Base-by-base conservation (phyloP, 92 coral and sea anemone species). In the Heliopora coerulea region DNA sequence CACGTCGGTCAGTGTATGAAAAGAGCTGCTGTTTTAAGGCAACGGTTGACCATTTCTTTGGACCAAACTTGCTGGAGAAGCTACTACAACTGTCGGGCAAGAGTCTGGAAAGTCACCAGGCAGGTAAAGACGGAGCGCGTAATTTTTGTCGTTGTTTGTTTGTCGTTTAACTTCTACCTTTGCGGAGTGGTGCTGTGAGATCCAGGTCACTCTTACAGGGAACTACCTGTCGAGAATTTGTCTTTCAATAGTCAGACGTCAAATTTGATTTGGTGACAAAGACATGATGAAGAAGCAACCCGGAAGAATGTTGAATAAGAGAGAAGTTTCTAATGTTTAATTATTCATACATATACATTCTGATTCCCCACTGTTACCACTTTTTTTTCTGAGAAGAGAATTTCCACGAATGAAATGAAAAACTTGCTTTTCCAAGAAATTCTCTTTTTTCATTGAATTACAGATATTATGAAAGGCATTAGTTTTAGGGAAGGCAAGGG, bases 201-300 rank as follows among this genome's bases (percentile, higher is more conserved):
- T 79, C 96, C 96, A 87, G 11, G 78, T 75, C 9, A 87, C 89
- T 28, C 78, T 74, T 3, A 7, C 58, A 26, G 56, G 62, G 29
- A 90, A 87, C n/a, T n/a, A n/a, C n/a, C n/a, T n/a, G 6, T 87
- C 88, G 24, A 91, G 80, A 19, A 91, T 1, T 12, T 48, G 26
- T 57, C 80, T 91, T 40, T 91, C 97, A 12, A 85, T 41, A 12
- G 56, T 80, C 14, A 87, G 83, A 34, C 92, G 86, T 2, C 66
- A 18, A 31, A 62, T 82, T 50, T 91, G 92, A 14, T 28, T 25
- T 0, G 54, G 28, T 19, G 91, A 81, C 88, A 89, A 91, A 52
- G 90, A 56, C 97, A 91, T 91, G 0, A 21, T 70, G 30, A 23
- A 19, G 19, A 5, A 8, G n/a, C 17, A 15, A 46, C n/a, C 2